Evolutionary conservation across 2,797 vertebrate genomes (phyloP), one percentile per base, ranked within the genome.

Genomic region (Falco berigora): DNA sequence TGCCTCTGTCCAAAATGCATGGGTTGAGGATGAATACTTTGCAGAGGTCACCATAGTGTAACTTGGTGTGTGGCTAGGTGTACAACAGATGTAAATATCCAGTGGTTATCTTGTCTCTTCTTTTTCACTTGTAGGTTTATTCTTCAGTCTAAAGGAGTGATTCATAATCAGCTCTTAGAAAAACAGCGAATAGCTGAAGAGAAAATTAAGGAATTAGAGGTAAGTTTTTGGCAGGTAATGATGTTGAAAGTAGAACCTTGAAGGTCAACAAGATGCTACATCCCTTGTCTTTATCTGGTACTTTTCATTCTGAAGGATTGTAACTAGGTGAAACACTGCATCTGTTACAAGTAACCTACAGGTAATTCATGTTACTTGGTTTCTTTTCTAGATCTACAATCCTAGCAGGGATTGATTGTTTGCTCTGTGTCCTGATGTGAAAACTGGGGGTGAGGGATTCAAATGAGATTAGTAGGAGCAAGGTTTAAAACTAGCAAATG

Each of bases 191-290:
- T 98, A 42, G 99, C 99, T 0, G 98, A 99, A 84, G 98, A 99
- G 96, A 99, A 99, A 97, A 99, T 99, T 91, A 99, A 99, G 88
- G 99, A 99, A 93, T 97, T 99, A 24, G 99, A 99, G 98, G 99
- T 99, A 98, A 93, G 97, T 97, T 90, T 94, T 91, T 56, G 89
- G 10, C 91, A 59, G 88, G 55, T 90, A 74, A 86, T 63, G 67
- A 44, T 52, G 78, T 19, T 89, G 52, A 34, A 77, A 93, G 12
- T 22, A 40, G 25, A 64, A 44, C 8, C 2, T 6, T 12, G 53
- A 79, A 74, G n/a, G 25, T 83, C 78, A 67, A 7, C 11, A 53
- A 67, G 69, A 17, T 61, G 32, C 53, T 78, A 4, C 20, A 24
- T 80, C 36, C 46, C 59, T 69, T 58, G 17, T 38, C 85, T 86